These are phyloP conservation scores for Morbakka virulenta DNA, from an alignment of 30 jellyfish, hydroid and myxozoan species.

Conservation along the genomic window DNA sequence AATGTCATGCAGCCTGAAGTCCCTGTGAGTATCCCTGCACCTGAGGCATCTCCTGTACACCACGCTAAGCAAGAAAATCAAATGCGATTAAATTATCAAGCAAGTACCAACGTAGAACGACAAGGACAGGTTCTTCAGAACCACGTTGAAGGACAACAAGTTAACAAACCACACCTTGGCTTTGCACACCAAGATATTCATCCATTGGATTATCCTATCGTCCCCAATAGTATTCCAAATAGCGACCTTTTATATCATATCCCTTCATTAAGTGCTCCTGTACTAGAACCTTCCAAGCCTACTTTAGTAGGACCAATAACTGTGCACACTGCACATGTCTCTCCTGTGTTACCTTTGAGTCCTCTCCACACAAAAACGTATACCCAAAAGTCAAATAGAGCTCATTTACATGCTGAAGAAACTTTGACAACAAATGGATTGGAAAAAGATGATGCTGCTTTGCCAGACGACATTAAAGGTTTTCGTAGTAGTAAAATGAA, in stretches of 20 bases:
- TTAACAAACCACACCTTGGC: neutral
- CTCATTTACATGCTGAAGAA: no score
- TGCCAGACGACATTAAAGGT: no score
- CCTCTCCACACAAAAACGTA: no score
- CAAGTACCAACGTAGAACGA: neutral
- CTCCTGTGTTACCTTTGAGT: no score
- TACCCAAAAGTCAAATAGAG: no score
- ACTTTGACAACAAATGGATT: no score
- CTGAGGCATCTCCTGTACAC: neutral
- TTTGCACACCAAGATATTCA: neutral
- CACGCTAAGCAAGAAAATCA: neutral
- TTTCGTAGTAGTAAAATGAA: no score
- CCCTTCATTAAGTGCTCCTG: neutral
- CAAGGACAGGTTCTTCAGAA: neutral
- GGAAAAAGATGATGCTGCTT: no score
- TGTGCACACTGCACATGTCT: no score
- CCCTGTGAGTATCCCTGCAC: neutral
- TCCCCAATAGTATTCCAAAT: no score
- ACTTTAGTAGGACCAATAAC: neutral
- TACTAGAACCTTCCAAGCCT: neutral
- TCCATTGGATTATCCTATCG: neutral
- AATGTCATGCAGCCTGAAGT: neutral
- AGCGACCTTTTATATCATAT: neutral
- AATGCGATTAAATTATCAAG: neutral
- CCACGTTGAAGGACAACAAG: neutral